Base-by-base conservation (phyloP, 2,888 invertebrate species). In the Fragum fragum region DNA sequence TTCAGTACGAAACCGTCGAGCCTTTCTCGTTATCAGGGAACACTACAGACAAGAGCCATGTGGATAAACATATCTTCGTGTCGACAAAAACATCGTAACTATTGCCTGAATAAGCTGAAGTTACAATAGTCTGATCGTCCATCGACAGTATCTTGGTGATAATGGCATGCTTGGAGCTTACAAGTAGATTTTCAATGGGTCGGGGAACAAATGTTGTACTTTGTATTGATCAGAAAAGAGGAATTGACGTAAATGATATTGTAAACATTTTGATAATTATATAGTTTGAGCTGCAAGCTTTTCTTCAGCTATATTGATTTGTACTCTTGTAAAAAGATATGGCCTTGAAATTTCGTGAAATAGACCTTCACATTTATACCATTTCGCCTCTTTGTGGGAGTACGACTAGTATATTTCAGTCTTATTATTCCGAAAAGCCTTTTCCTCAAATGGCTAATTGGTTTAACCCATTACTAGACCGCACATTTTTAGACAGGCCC, bases 191-290 rank as follows among this genome's bases (percentile, higher is more conserved):
- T 47, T 47, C 47, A 47, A 9, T 14, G 5, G 47, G 18, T 47
- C 47, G 47, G 14, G n/a, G 14, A 47, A 47, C 47, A 47, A 47
- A 47, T 47, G 47, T 18, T 47, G 47, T 47, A 47, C 47, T 47
- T 47, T 47, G 14, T 18, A 18, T 18, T 47, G 47, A 18, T 47
- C 14, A 3, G 2, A 9, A 14, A 3, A 47, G 47, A n/a, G 14
- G 47, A 47, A 47, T 47, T 47, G 47, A 47, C 47, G 47, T 47
- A 47, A 47, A 47, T n/a, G 47, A 47, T 47, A 47, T 18, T 47
- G 47, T 47, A 47, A 47, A 47, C 47, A 47, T 47, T 47, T 47
- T 47, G 47, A 47, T 47, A 47, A 47, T 47, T 47, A 47, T 47
- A 47, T 18, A 16, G 18, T 47, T 18, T 47, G 47, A 47, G n/a